Conservation (phyloP, 2,797 vertebrate species). For the Propithecus perrieri region DNA sequence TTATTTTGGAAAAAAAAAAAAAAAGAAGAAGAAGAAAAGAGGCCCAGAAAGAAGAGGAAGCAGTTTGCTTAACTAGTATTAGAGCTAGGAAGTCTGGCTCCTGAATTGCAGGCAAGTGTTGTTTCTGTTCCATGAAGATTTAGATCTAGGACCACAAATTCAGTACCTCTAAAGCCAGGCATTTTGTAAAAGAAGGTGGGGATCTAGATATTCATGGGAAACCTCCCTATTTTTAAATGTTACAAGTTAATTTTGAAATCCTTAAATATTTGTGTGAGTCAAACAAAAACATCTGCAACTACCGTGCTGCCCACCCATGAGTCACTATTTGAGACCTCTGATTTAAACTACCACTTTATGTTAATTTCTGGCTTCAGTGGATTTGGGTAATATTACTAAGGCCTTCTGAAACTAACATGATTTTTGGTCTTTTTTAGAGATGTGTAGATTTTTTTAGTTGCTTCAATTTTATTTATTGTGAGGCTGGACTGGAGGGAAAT, state of each 20-base stretch:
- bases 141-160: neutral
- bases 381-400: neutral
- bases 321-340: neutral
- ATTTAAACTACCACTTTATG: neutral
- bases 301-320: neutral
- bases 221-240: neutral
- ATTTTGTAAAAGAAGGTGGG: neutral
- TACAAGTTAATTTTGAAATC: neutral
- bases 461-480: neutral
- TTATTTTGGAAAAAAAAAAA: neutral
- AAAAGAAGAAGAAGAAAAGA: neutral
- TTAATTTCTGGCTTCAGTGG: neutral
- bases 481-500: neutral
- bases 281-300: neutral
- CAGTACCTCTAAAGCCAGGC: neutral
- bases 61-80: neutral
- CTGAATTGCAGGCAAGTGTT: neutral
- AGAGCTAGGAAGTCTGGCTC: neutral
- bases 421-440: neutral
- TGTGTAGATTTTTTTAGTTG: neutral
- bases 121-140: neutral
- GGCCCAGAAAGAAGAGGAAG: neutral
- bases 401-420: neutral
- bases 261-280: neutral
- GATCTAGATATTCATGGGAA: neutral